Base-by-base conservation (phyloP, 2,113 vertebrate species). In the Nesospiza acunhae region DNA sequence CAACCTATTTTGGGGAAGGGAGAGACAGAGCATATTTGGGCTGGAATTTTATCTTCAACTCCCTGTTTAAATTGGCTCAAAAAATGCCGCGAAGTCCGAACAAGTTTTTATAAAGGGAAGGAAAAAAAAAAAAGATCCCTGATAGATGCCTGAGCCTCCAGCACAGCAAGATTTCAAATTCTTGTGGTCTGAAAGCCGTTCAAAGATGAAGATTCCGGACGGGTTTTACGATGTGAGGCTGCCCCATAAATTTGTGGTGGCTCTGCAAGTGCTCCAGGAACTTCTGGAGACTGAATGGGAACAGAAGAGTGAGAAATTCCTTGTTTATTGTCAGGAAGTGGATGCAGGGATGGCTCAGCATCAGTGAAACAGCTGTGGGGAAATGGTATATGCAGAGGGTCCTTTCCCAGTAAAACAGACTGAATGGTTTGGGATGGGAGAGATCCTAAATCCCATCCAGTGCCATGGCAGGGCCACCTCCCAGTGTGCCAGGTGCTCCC, bases 31-130 rank as follows among this genome's bases (percentile, higher is more conserved):
- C 19, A 23, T 72, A 79, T 84, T 77, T 89, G 87, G 87, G 84
- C 77, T 94, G 95, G 93, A 87, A 89, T 92, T 89, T 95, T 95
- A 96, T 96, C 95, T 96, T 75, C 66, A 47, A 35, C 47, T 90
- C 89, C 15, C 8, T 84, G 17, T 94, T 96, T 94, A 87, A 94
- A 89, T 87, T 94, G 94, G 95, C 96, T n/a, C 39, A 47, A 62
- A 55, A 64, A 44, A 6, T 0, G 11, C 58, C 63, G 92, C 67
- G 5, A 56, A 77, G 62, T 75, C 68, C 21, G 44, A 92, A 47
- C 28, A 76, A 76, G 64, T 4, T 55, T 85, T 82, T 23, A 7
- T 5, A 62, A 33, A 11, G 18, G 1, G 5, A 17, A 37, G 15
- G 13, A 11, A 20, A 35, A 30, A 11, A 52, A 37, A 9, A 39